Evolutionary conservation across 2,888 invertebrate genomes (phyloP).

Genomic region (Cecidostiba fungosa): DNA sequence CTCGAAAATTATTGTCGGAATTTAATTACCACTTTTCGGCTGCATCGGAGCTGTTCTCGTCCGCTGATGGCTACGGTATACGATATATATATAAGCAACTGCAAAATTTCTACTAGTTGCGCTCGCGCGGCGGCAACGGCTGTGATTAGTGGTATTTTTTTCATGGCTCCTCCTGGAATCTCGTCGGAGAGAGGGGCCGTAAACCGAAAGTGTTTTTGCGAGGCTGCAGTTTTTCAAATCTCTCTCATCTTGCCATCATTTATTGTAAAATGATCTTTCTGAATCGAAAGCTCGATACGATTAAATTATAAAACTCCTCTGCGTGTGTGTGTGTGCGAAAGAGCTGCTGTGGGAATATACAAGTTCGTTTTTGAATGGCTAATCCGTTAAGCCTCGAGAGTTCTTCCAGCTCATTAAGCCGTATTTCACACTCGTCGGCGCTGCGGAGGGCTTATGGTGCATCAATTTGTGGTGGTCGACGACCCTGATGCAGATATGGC

Average conservation of each 20-base stretch:
- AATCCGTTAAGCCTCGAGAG: slow-evolving; percentile 64
- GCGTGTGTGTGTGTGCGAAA: neutral
- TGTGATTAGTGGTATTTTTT: slow-evolving; percentile 57
- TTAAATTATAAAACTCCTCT: neutral
- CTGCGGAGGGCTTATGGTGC: neutral
- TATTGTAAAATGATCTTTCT: neutral
- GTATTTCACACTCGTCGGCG: slow-evolving; percentile 37
- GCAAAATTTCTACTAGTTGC: slow-evolving; percentile 32
- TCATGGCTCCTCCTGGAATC: slow-evolving; percentile 66
- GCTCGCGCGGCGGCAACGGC: slow-evolving; percentile 31
- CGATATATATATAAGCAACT: neutral
- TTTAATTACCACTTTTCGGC: slow-evolving; percentile 49
- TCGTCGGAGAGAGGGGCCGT: slow-evolving; percentile 64
- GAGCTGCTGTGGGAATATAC: neutral
- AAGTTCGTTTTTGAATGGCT: slow-evolving; percentile 27
- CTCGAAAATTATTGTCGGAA: slow-evolving; percentile 34
- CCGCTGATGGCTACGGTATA: neutral
- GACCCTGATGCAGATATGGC: slow-evolving; percentile 8
- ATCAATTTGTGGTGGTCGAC: slow-evolving; percentile 45
- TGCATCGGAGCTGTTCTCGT: neutral
- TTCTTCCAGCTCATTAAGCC: slow-evolving; percentile 57
- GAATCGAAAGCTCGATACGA: neutral
- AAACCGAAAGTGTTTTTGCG: slow-evolving; percentile 46
- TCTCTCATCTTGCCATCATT: neutral
- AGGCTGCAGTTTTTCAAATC: neutral